These are phyloP conservation scores for Diacarnus erythraeanus DNA, from an alignment of 37 sponge, comb jelly and placozoan species.

Conservation along the genomic window DNA sequence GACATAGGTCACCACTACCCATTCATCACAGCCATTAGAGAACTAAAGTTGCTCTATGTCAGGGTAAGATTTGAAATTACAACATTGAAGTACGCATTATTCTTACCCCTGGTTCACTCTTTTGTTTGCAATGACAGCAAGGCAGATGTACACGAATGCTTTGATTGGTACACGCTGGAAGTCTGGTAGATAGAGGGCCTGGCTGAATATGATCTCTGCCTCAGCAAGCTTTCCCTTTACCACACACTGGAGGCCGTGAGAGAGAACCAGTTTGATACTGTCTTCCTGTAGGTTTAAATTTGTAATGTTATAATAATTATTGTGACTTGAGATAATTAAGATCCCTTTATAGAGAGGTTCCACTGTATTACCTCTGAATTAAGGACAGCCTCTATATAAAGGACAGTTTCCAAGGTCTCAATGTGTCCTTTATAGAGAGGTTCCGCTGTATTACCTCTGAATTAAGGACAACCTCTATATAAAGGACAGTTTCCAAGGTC, in stretches of 20 bases:
- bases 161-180: conserved; percentile 61
- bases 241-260: conserved; percentile 62
- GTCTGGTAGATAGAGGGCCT: conserved; percentile 63
- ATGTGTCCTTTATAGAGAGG: too few species aligned
- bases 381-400: too few species aligned
- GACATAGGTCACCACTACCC: too few species aligned
- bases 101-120: conserved; percentile 42
- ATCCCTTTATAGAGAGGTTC: too few species aligned
- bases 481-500: too few species aligned
- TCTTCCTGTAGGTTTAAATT: conserved; percentile 14
- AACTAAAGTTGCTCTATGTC: too few species aligned
- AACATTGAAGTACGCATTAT: neutral
- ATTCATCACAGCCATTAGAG: neutral
- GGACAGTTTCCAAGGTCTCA: too few species aligned
- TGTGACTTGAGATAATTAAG: too few species aligned
- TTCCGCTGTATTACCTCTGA: too few species aligned
- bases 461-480: too few species aligned
- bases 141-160: conserved; percentile 64
- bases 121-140: conserved; percentile 61
- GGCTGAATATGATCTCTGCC: conserved; percentile 69
- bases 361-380: too few species aligned
- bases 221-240: conserved; percentile 50
- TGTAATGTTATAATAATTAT: too few species aligned
- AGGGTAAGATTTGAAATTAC: neutral
- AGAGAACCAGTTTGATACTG: conserved; percentile 51